Base-by-base conservation (phyloP, 2,113 vertebrate genomes). In the Burhinus oedicnemus region DNA sequence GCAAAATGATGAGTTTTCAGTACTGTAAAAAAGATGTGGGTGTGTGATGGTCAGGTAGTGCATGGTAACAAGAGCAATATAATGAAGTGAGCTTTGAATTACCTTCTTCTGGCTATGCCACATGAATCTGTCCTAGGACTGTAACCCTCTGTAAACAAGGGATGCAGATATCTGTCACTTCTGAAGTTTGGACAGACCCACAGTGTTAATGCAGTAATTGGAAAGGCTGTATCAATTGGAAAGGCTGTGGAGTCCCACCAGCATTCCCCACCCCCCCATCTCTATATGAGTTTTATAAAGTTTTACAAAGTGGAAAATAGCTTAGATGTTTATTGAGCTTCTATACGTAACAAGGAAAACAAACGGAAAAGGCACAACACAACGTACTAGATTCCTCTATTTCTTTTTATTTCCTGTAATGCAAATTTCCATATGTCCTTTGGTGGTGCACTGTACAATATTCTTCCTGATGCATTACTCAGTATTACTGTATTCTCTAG, bases 141-240 rank as follows among this genome's bases (percentile, higher is more conserved):
- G 27, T 34, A 83, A 40, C 20, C 6, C 32, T 81, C 5, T 45
- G 29, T 44, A 75, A 75, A 77, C 11, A 42, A 60, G 36, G 11
- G 9, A 18, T 58, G 36, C 34, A 83, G 66, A 54, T 16, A 2
- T 34, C 66, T 86, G 72, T 70, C 15, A 9, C 45, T 90, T 55
- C 42, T 75, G 65, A 84, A 68, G 15, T 90, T 64, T 64, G n/a
- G 44, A 47, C n/a, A 83, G n/a, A 45, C 32, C 6, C 7, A 12
- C 0, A 0, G 15, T 81, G 45, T 64, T 44, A 49, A 77, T 15
- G 45, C 45, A 78, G 30, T 42, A 82, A 52, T n/a, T n/a, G n/a
- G n/a, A n/a, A n/a, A n/a, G n/a, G n/a, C n/a, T 42, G 3, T 27
- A 36, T 70, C 13, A 60, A 15, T 17, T 1, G 0, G 32, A 79